phyloP scores from a whole-genome alignment of 2,888 invertebrate genomes.

The Stegana nigrithorax region DNA sequence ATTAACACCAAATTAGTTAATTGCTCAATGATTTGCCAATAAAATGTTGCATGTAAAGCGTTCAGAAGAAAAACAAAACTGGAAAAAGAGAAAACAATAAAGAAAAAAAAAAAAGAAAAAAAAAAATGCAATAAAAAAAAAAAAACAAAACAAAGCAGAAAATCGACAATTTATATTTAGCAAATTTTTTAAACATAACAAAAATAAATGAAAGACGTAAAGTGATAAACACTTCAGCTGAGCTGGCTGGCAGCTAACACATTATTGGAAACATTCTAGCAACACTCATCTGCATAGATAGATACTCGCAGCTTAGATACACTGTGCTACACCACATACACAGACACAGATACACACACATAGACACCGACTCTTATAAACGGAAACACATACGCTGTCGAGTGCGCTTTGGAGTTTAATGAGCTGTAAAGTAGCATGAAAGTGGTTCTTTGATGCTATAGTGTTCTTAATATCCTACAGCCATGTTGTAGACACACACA shows the following conservation, averaged over 20 bases:
- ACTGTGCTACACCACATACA: background rate
- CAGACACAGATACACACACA: background rate
- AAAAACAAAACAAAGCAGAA: background rate
- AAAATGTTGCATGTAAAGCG: constrained; percentile 6
- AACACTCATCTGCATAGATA: background rate
- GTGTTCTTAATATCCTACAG: background rate
- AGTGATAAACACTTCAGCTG: constrained; percentile 1
- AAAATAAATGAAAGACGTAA: constrained; percentile 10
- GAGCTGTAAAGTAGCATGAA: constrained; percentile 17
- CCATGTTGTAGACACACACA: background rate
- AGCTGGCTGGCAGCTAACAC: too few relatives aligned
- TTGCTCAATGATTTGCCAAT: constrained; percentile 61
- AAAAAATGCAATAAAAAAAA: background rate
- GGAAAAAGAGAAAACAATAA: too few relatives aligned
- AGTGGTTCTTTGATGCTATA: constrained; percentile 7
- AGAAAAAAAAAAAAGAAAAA: background rate
- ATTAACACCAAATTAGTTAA: constrained; percentile 66
- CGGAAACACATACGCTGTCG: background rate
- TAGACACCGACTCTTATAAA: background rate
- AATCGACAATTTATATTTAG: constrained; percentile 3
- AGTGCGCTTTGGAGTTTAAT: constrained; percentile 14
- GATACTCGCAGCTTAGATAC: background rate
- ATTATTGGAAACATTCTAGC: background rate
- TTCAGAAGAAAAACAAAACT: too few relatives aligned
- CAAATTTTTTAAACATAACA: background rate